Conservation (phyloP, 2,888 invertebrate genomes). For the Steromphala cineraria region DNA sequence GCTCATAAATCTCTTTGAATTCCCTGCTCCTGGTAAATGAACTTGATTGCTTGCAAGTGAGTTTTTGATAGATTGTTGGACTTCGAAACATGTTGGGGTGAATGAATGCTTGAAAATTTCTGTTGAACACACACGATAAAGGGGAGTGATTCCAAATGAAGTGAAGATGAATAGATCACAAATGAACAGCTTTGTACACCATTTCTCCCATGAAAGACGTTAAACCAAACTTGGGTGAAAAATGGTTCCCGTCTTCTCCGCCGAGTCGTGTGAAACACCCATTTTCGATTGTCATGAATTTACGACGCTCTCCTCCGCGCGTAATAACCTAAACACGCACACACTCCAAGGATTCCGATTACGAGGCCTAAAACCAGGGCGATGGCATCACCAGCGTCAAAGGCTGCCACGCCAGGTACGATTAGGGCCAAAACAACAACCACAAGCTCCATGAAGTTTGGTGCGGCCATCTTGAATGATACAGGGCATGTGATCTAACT, state of each 20-base stretch:
- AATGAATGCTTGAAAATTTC: no score
- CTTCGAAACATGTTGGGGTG: no score
- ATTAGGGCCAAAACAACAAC: conserved; percentile 54
- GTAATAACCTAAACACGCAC: conserved; percentile 75
- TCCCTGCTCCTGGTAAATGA: no score
- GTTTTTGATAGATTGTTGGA: no score
- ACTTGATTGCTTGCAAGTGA: no score
- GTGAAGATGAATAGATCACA: conserved; percentile 9
- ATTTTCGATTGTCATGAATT: not conserved
- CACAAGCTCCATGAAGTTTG: conserved; percentile 35
- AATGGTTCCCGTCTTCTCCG: no score
- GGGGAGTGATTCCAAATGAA: not conserved
- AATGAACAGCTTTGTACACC: conserved; percentile 2
- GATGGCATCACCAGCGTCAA: conserved; percentile 75
- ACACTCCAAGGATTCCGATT: conserved; percentile 74
- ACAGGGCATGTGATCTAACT: conserved; percentile 52
- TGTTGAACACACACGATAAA: no score
- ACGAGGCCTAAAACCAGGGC: conserved; percentile 74
- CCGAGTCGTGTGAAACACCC: not conserved
- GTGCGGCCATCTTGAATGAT: conserved; percentile 57
- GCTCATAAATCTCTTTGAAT: no score
- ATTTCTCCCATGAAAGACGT: not conserved
- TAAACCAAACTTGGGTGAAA: no score
- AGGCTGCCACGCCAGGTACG: conserved; percentile 70
- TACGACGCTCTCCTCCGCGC: conserved; percentile 65